Conservation (phyloP, 1,140 invertebrate species). For the Drosophila tsacasi region DNA sequence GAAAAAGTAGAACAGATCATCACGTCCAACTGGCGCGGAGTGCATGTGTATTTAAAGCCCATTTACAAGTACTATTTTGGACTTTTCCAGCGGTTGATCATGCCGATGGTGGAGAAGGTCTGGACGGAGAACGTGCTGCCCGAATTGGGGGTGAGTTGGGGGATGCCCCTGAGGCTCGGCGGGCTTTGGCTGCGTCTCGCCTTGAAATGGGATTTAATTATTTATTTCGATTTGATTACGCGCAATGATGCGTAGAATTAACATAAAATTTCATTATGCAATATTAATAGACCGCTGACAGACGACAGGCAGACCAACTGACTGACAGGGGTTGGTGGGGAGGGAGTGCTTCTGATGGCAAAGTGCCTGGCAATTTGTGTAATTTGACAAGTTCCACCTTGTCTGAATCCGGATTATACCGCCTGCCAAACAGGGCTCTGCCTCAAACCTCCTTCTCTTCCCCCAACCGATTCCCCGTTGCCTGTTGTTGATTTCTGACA, state of each 20-base stretch:
- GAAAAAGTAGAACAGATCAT: slow-evolving; percentile 75
- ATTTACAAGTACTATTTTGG: slow-evolving; percentile 84
- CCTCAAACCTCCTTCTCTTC: too few species aligned
- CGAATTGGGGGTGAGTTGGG: slow-evolving; percentile 74
- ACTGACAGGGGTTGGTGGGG: slow-evolving; percentile 16
- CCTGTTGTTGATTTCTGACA: slow-evolving; percentile 12
- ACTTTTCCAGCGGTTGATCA: slow-evolving; percentile 69
- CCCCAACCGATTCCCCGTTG: not conserved
- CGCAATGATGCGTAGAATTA: slow-evolving; percentile 85
- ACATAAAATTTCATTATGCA: slow-evolving; percentile 85
- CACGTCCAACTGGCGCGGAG: slow-evolving; percentile 66
- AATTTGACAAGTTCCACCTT: slow-evolving; percentile 72
- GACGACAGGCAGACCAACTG: slow-evolving; percentile 66
- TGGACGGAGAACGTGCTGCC: slow-evolving; percentile 75
- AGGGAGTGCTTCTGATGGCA: not conserved
- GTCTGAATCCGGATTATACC: slow-evolving; percentile 30
- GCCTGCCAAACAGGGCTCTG: slow-evolving; percentile 6
- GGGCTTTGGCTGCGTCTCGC: slow-evolving; percentile 56
- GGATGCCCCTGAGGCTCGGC: slow-evolving; percentile 33
- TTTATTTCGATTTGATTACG: slow-evolving; percentile 85
- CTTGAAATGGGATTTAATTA: slow-evolving; percentile 81
- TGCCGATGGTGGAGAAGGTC: slow-evolving; percentile 76
- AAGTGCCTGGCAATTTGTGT: slow-evolving; percentile 73
- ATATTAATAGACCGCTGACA: slow-evolving; percentile 82
- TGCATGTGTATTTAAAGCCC: slow-evolving; percentile 75